Evolutionary conservation across 2,113 vertebrate species (phyloP).

Genomic region (Mirounga angustirostris): DNA sequence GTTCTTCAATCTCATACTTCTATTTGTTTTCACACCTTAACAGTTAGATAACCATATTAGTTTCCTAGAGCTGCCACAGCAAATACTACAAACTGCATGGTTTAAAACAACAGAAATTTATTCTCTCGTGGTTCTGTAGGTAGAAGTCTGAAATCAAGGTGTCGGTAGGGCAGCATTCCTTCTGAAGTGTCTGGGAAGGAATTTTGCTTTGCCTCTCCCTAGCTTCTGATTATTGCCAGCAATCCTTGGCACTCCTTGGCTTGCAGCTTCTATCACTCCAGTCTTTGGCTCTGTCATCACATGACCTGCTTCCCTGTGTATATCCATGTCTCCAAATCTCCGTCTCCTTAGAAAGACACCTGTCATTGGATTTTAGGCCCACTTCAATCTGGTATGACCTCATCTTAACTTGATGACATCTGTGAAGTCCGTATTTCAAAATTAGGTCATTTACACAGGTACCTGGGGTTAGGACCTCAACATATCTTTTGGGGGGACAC

Average conservation of each 20-base stretch:
- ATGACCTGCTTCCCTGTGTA: background rate
- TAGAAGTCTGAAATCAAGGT: background rate
- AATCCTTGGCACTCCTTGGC: background rate
- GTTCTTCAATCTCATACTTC: background rate
- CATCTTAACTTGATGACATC: background rate
- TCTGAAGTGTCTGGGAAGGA: background rate
- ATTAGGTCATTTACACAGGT: background rate
- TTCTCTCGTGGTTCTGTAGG: background rate
- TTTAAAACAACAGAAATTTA: background rate
- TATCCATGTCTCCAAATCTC: background rate
- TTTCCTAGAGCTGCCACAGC: background rate
- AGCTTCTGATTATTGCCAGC: background rate
- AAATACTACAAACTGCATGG: background rate
- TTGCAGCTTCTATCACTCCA: background rate
- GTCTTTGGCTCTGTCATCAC: background rate
- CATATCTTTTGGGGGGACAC: background rate
- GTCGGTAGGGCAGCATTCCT: fast-evolving
- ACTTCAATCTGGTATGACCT: background rate
- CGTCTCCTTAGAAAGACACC: background rate
- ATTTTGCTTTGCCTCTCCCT: background rate
- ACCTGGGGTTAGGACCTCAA: background rate
- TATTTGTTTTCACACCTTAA: slow-evolving; percentile 11
- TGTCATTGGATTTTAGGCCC: background rate
- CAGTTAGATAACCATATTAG: background rate
- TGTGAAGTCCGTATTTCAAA: background rate